Conservation (phyloP, 2,888 invertebrate genomes). For the Belgica antarctica region DNA sequence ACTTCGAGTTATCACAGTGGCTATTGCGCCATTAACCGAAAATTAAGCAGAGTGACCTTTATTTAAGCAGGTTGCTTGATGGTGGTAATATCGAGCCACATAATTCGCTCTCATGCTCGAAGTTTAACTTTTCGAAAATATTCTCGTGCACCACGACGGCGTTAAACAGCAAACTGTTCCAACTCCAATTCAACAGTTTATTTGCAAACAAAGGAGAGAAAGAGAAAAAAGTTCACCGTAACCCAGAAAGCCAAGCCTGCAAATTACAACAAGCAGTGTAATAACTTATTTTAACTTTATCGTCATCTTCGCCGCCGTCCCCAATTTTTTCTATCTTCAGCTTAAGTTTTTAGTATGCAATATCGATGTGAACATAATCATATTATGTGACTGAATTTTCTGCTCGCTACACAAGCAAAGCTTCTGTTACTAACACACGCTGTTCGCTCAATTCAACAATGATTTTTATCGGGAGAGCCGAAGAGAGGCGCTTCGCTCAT, state of each 20-base stretch:
- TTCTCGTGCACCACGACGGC: too few species aligned
- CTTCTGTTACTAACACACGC: background rate
- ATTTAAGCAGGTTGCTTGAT: too few species aligned
- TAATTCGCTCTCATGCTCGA: too few species aligned
- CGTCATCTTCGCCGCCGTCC: constrained; percentile 1
- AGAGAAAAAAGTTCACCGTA: constrained; percentile 10
- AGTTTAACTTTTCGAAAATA: background rate
- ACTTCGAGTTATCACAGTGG: too few species aligned
- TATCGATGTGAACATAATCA: constrained; percentile 40
- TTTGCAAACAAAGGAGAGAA: background rate
- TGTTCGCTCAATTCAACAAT: background rate
- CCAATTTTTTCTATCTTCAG: background rate
- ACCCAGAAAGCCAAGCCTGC: constrained; percentile 14
- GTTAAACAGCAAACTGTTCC: background rate
- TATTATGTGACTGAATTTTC: constrained; percentile 28
- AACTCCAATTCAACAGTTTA: background rate
- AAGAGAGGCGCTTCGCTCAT: background rate
- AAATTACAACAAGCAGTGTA: constrained; percentile 39
- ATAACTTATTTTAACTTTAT: constrained; percentile 30
- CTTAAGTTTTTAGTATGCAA: constrained; percentile 31
- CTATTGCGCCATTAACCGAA: too few species aligned
- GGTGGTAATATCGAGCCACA: background rate
- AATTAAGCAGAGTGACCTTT: too few species aligned
- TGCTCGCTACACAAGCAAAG: constrained; percentile 8
- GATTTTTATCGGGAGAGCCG: background rate